Conservation (phyloP, 2,797 vertebrate genomes). For the Diglossa cyanea region DNA sequence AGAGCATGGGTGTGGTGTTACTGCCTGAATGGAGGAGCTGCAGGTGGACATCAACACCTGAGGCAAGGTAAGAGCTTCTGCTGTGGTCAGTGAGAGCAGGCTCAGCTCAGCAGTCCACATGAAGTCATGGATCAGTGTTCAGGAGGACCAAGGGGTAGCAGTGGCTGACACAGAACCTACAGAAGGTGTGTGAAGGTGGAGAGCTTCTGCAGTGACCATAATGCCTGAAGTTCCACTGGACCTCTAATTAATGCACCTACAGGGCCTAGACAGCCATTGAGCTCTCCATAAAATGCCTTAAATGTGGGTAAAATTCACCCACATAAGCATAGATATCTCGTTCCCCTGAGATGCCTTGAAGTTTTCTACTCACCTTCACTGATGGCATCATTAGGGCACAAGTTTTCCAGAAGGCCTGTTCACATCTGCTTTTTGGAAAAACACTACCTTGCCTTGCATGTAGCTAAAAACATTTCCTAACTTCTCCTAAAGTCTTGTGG, state of each 20-base stretch:
- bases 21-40: neutral
- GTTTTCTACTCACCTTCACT: neutral
- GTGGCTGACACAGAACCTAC: neutral
- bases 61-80: neutral
- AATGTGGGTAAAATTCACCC: neutral
- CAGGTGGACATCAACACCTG: neutral
- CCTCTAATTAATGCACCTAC: neutral
- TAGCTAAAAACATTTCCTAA: neutral
- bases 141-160: neutral
- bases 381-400: neutral
- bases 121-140: neutral
- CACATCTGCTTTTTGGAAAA: neutral
- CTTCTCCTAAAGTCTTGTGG: neutral
- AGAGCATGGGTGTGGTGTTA: neutral
- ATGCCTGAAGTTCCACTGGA: neutral
- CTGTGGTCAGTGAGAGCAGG: neutral
- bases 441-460: neutral
- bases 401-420: neutral
- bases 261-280: neutral
- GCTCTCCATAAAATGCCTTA: neutral
- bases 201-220: neutral
- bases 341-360: neutral
- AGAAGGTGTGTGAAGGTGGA: neutral
- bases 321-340: accelerated
- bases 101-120: neutral